These are phyloP conservation scores for Lophura nycthemera DNA, from an alignment of 2,113 vertebrate species.

Conservation along the genomic window DNA sequence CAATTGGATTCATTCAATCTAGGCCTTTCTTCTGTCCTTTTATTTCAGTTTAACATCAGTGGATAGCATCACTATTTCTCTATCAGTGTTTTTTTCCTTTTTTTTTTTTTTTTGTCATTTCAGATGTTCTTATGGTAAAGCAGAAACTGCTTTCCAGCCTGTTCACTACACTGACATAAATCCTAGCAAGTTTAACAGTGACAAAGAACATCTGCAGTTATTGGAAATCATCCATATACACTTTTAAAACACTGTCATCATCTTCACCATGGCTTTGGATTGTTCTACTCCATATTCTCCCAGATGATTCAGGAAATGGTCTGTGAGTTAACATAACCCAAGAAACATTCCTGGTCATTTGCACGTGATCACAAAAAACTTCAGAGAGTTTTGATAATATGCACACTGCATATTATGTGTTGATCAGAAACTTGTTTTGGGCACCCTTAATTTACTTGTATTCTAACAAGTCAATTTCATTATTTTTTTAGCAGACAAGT, in stretches of 20 bases:
- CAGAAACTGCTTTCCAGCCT: background rate
- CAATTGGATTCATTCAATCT: background rate
- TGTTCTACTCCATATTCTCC: background rate
- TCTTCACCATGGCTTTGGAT: rapidly evolving
- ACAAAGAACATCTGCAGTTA: background rate
- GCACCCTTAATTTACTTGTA: background rate
- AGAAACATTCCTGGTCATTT: background rate
- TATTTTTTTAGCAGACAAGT: background rate
- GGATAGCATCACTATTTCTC: background rate
- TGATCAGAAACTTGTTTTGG: background rate
- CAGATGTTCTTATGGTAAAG: background rate
- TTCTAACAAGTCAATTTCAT: background rate
- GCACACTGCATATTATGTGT: background rate
- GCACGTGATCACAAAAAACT: background rate
- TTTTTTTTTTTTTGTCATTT: background rate
- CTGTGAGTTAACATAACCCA: background rate
- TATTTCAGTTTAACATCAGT: background rate
- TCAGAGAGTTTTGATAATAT: background rate
- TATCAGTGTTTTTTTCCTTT: background rate
- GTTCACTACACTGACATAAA: background rate
- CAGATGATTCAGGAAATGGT: background rate
- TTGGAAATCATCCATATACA: background rate
- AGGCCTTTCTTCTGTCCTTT: background rate
- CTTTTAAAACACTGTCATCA: background rate
- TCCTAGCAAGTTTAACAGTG: background rate